These are phyloP conservation scores for Tamandua tetradactyla DNA, from an alignment of 2,797 vertebrate genomes.

Conservation along the genomic window DNA sequence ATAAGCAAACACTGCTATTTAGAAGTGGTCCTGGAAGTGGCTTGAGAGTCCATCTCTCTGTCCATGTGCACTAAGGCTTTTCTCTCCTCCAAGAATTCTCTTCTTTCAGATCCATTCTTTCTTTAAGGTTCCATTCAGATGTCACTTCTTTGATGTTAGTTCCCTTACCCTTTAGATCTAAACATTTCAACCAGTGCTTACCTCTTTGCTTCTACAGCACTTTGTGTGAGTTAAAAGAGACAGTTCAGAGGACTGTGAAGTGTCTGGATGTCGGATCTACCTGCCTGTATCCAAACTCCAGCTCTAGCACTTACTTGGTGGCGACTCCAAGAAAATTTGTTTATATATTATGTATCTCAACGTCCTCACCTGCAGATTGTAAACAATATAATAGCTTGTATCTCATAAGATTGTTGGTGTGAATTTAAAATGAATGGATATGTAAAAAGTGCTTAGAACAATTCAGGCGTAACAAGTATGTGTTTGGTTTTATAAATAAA, in stretches of 20 bases:
- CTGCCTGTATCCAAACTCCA: not conserved
- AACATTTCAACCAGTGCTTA: accelerated
- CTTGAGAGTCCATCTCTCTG: not conserved
- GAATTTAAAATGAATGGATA: not conserved
- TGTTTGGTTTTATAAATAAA: not conserved
- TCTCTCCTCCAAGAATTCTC: not conserved
- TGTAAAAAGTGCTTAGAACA: not conserved
- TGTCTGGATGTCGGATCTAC: not conserved
- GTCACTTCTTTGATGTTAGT: not conserved
- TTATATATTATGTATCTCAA: not conserved
- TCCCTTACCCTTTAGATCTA: not conserved
- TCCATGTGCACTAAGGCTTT: not conserved
- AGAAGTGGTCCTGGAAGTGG: not conserved
- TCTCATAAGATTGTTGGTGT: not conserved
- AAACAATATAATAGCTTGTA: too few species aligned
- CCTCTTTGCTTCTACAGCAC: too few species aligned
- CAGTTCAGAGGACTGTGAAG: not conserved
- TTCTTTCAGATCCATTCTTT: not conserved
- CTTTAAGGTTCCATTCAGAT: not conserved
- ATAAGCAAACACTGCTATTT: accelerated
- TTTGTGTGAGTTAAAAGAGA: not conserved
- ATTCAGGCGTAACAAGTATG: not conserved
- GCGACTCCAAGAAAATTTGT: accelerated
- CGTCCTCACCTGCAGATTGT: not conserved
- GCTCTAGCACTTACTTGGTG: not conserved